Conservation (phyloP, 2,113 vertebrate genomes). For the Maccullochella peelii region DNA sequence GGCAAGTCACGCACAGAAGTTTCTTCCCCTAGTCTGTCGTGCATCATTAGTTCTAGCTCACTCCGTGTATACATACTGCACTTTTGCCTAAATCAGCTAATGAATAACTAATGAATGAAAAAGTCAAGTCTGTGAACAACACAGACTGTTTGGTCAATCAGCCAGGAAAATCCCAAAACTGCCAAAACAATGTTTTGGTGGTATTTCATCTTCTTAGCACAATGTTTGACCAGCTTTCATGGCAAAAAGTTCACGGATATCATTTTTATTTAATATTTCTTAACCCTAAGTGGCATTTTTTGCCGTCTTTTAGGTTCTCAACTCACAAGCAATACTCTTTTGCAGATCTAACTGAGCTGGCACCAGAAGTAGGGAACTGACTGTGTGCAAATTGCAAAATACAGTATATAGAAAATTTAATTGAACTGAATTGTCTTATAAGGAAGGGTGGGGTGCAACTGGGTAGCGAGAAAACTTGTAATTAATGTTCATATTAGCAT, state of each 20-base stretch:
- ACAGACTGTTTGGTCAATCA: constrained; percentile 11
- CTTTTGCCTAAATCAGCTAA: constrained; percentile 46
- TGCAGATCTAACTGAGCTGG: constrained; percentile 2
- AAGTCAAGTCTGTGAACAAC: constrained; percentile 38
- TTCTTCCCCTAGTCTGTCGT: constrained; percentile 12
- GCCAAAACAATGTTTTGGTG: constrained; percentile 31
- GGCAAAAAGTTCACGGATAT: background rate
- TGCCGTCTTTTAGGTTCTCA: background rate
- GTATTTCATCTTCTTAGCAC: constrained; percentile 18
- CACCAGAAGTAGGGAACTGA: background rate
- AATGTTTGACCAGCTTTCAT: constrained; percentile 7
- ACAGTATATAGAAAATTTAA: background rate
- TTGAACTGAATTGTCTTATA: constrained; percentile 20
- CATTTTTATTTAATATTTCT: background rate
- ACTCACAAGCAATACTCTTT: background rate
- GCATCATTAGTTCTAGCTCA: constrained; percentile 26
- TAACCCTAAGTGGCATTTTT: background rate
- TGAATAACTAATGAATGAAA: constrained; percentile 53
- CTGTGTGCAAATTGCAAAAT: constrained; percentile 13
- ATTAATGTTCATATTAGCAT: constrained; percentile 1
- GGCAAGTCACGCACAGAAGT: constrained; percentile 3
- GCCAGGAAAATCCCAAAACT: constrained; percentile 44
- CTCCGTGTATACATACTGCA: background rate
- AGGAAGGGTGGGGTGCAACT: constrained; percentile 8
- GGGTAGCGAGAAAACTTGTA: background rate